phyloP scores from a whole-genome alignment of 2,797 vertebrate genomes.

The Myiotriccus ornatus region DNA sequence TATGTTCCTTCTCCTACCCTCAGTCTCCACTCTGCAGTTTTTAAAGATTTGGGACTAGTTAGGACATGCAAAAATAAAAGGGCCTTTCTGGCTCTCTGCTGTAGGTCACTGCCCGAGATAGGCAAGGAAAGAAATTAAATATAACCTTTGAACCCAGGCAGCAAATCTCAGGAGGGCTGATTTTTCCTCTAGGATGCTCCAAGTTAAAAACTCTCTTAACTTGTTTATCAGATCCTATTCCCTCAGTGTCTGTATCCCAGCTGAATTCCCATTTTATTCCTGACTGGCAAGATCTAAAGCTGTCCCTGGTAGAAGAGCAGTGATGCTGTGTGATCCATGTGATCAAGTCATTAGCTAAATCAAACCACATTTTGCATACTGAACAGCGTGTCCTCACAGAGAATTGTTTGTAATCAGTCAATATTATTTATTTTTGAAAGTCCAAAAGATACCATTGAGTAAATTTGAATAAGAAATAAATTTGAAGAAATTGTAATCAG shows the following conservation, averaged over 20 bases:
- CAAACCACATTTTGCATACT: conserved; percentile 25
- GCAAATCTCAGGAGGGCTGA: not conserved
- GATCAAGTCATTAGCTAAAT: conserved; percentile 28
- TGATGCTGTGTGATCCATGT: not conserved
- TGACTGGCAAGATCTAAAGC: not conserved
- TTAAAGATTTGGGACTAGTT: not conserved
- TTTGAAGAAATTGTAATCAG: conserved; percentile 37
- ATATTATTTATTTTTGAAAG: conserved; percentile 50
- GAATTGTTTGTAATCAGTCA: conserved; percentile 38
- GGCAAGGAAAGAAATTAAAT: not conserved
- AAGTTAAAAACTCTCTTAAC: not conserved
- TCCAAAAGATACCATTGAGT: not conserved
- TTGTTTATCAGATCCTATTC: not conserved
- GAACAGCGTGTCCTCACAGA: not conserved
- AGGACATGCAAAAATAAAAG: not conserved
- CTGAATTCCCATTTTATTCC: not conserved
- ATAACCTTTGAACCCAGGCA: not conserved
- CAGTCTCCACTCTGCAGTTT: not conserved
- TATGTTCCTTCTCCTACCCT: not conserved
- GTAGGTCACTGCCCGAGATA: not conserved
- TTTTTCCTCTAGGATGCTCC: not conserved
- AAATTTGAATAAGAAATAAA: conserved; percentile 54
- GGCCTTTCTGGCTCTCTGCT: not conserved
- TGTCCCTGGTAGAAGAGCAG: not conserved
- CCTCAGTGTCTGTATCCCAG: not conserved